Evolutionary conservation across 2,888 invertebrate genomes (phyloP).

Genomic region (Geotrupes spiniger): DNA sequence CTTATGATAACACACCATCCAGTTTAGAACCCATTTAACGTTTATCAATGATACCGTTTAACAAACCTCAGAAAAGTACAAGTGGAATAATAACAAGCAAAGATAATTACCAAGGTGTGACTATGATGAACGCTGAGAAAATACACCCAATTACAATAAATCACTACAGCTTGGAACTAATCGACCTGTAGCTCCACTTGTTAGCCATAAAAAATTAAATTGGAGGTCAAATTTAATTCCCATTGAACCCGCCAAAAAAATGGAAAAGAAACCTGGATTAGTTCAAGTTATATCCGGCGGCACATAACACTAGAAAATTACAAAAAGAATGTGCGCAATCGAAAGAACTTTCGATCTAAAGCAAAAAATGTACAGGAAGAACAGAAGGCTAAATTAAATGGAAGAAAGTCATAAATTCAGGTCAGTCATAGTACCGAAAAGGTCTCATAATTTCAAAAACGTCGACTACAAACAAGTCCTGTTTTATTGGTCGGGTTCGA

Average conservation of each 20-base stretch:
- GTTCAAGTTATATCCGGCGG: conserved; percentile 76
- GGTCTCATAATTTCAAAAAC: conserved; percentile 41
- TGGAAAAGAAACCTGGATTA: conserved; percentile 54
- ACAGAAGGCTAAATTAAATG: conserved; percentile 41
- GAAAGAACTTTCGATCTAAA: conserved; percentile 57
- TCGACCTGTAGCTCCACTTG: conserved; percentile 37
- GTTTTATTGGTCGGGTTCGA: too few relatives aligned
- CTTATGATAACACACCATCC: conserved; percentile 66
- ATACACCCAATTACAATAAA: conserved; percentile 46
- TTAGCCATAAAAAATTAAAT: conserved; percentile 51
- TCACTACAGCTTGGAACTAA: conserved; percentile 43
- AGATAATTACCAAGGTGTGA: conserved; percentile 25
- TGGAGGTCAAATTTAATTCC: conserved; percentile 73
- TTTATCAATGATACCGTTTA: conserved; percentile 43
- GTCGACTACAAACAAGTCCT: conserved; percentile 31
- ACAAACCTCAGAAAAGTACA: conserved; percentile 38
- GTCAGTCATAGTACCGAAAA: conserved; percentile 37
- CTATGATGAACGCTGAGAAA: conserved; percentile 39
- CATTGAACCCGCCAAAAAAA: conserved; percentile 49
- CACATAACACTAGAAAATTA: conserved; percentile 74
- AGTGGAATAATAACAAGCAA: conserved; percentile 36
- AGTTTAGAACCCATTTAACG: conserved; percentile 40
- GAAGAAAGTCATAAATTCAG: conserved; percentile 18
- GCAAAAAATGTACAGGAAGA: conserved; percentile 57
- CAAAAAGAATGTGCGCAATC: conserved; percentile 75